Percentiles rank a stretch among this genome's conserved stretches.
These are phyloP conservation scores for Melangyna quadrimaculata DNA, from an alignment of 2,888 invertebrate species.

Conservation along the genomic window DNA sequence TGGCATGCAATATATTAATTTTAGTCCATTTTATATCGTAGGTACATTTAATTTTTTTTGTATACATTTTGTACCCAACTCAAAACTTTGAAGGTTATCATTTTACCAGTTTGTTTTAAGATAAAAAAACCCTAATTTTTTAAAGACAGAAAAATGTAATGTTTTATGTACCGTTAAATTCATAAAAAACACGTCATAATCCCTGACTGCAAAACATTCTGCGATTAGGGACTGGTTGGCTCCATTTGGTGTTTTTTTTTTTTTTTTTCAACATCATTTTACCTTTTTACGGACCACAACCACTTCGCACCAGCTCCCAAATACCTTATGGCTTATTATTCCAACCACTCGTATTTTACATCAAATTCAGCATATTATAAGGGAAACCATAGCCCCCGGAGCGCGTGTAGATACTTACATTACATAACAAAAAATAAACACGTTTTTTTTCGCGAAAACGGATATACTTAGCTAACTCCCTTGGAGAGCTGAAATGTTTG, in stretches of 20 bases:
- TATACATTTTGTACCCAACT: background rate
- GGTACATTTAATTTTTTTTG: background rate
- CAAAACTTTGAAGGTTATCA: background rate
- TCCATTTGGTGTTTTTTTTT: background rate
- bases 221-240: background rate
- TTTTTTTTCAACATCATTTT: background rate
- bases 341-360: slow-evolving; percentile 13
- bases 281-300: slow-evolving; percentile 20
- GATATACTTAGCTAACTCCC: slow-evolving; percentile 16
- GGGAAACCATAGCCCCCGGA: slow-evolving; percentile 9
- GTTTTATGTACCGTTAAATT: slow-evolving; percentile 15
- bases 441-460: slow-evolving; percentile 17
- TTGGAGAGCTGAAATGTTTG: slow-evolving; percentile 9
- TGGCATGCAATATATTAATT: background rate
- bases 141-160: slow-evolving; percentile 17
- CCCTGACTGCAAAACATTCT: background rate
- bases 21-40: background rate
- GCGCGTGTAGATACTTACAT: background rate
- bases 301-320: slow-evolving; percentile 7
- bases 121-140: background rate
- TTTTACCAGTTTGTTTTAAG: background rate
- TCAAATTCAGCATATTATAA: background rate
- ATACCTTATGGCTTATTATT: slow-evolving; percentile 16
- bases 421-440: slow-evolving; percentile 4
- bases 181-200: slow-evolving; percentile 14